phyloP scores from a whole-genome alignment of 2,888 invertebrate species.

The Monopis laevigella region DNA sequence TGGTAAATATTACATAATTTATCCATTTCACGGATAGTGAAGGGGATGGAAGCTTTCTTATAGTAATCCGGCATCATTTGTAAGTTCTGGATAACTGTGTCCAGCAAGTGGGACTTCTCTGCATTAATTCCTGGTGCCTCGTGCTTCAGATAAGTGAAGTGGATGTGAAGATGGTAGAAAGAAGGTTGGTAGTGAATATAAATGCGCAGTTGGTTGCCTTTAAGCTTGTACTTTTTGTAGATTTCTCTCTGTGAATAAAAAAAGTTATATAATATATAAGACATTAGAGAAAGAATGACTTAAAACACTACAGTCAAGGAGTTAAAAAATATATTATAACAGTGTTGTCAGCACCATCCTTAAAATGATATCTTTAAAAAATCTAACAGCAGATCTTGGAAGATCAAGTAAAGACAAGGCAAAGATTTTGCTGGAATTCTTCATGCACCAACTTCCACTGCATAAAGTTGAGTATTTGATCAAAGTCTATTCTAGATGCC shows the following conservation, averaged over 20 bases:
- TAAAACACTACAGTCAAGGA: no score
- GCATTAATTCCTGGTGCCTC: slow-evolving; percentile 85
- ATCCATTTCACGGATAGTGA: slow-evolving; percentile 80
- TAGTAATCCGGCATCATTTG: slow-evolving; percentile 86
- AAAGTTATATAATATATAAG: no score
- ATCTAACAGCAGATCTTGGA: no score
- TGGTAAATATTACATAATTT: slow-evolving; percentile 73
- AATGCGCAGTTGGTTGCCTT: slow-evolving; percentile 76
- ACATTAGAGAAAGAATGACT: no score
- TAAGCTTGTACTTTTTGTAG: slow-evolving; percentile 77
- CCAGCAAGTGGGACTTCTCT: slow-evolving; percentile 87
- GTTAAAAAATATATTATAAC: no score
- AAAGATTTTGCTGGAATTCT: no score
- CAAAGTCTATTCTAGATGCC: no score
- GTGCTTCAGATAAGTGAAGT: slow-evolving; percentile 84
- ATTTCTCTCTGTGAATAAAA: slow-evolving; percentile 73
- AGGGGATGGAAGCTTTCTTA: slow-evolving; percentile 81
- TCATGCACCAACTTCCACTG: no score
- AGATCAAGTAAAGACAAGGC: no score
- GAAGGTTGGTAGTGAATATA: slow-evolving; percentile 97
- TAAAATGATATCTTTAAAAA: no score
- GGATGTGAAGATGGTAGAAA: slow-evolving; percentile 96
- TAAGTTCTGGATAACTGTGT: slow-evolving; percentile 91
- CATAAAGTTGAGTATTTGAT: no score
- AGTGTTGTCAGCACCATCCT: no score